Conservation (phyloP, 2,888 invertebrate genomes). For the Eucriotettix oculatus region DNA sequence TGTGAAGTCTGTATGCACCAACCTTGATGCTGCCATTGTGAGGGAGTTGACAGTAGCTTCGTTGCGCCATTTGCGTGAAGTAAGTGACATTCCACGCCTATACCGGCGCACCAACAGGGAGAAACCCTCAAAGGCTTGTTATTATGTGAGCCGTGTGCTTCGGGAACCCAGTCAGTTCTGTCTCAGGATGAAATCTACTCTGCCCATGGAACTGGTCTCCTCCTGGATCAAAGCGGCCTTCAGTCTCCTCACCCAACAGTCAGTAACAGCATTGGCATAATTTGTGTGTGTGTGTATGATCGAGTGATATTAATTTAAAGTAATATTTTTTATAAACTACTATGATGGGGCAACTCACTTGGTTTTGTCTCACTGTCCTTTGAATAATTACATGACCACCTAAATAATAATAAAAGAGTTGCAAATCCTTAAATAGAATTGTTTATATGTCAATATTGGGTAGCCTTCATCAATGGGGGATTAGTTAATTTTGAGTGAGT, state of each 20-base stretch:
- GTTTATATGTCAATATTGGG: too few species aligned
- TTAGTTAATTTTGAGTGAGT: too few species aligned
- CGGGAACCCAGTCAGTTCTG: slow-evolving; percentile 42
- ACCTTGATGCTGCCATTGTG: slow-evolving; percentile 17
- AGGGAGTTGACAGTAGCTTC: slow-evolving; percentile 28
- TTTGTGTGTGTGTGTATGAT: too few species aligned
- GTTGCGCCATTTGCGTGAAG: slow-evolving; percentile 52
- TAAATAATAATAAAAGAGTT: too few species aligned
- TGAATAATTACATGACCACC: too few species aligned
- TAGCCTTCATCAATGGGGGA: too few species aligned
- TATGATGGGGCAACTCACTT: background rate
- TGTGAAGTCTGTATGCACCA: too few species aligned
- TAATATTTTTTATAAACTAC: background rate
- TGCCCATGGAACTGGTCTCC: slow-evolving; percentile 9
- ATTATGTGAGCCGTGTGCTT: slow-evolving; percentile 54
- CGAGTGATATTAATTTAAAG: too few species aligned
- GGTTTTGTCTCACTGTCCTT: background rate
- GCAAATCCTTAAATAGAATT: too few species aligned
- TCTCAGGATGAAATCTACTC: slow-evolving; percentile 24
- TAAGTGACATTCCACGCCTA: slow-evolving; percentile 82
- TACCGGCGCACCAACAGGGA: slow-evolving; percentile 85
- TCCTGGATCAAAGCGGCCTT: slow-evolving; percentile 28
- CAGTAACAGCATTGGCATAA: slow-evolving; percentile 18
- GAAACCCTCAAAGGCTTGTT: slow-evolving; percentile 61
- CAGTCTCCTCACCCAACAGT: slow-evolving; percentile 32